Evolutionary conservation across 2,888 invertebrate genomes (phyloP).

Genomic region (Pollenia amentaria): DNA sequence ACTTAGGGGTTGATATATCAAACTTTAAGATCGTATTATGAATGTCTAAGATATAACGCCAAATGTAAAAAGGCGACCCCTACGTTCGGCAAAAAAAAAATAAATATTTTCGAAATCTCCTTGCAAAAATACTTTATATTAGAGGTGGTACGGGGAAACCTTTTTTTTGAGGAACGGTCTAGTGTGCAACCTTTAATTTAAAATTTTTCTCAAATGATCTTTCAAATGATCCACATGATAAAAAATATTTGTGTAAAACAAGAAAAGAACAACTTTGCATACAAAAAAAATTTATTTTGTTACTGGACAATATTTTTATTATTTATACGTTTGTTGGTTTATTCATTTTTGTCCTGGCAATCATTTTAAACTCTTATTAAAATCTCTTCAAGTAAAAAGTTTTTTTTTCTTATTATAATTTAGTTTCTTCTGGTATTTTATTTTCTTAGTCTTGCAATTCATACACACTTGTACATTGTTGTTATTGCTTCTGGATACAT

Average conservation of each 20-base stretch:
- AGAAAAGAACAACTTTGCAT: conserved; percentile 18
- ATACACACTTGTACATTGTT: background rate
- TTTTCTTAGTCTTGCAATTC: conserved; percentile 17
- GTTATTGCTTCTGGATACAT: conserved; percentile 21
- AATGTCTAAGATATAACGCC: too few species aligned
- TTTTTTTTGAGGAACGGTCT: too few species aligned
- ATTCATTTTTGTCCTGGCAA: conserved; percentile 22
- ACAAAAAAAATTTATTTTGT: background rate
- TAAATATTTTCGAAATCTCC: too few species aligned
- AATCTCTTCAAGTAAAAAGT: conserved; percentile 61
- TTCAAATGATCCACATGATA: background rate
- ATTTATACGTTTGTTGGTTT: conserved; percentile 1
- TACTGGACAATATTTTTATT: conserved; percentile 37
- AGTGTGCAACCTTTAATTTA: background rate
- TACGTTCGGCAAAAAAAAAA: too few species aligned
- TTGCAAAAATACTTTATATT: too few species aligned
- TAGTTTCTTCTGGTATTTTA: conserved; percentile 32
- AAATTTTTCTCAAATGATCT: background rate
- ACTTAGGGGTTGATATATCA: too few species aligned
- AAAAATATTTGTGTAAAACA: background rate
- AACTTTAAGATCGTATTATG: too few species aligned
- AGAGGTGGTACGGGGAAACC: too few species aligned
- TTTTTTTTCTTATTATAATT: conserved; percentile 58
- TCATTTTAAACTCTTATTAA: conserved; percentile 68
- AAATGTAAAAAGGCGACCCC: too few species aligned